phyloP scores from a whole-genome alignment of 2,113 vertebrate genomes.

The Grantiella picta region DNA sequence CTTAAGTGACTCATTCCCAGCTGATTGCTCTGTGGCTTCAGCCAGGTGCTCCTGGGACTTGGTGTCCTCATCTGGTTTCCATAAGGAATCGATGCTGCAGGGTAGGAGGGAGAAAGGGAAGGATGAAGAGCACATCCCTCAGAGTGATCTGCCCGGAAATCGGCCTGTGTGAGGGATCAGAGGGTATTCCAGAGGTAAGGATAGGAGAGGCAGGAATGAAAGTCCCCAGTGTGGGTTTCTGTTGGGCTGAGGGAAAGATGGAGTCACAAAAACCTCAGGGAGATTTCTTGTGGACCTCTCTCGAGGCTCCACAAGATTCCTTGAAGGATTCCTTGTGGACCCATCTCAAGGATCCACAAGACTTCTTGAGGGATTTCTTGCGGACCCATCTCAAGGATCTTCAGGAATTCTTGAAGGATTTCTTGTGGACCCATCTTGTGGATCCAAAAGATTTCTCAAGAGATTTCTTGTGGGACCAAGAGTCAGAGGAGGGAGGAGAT shows the following conservation, averaged over 20 bases:
- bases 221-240: not conserved
- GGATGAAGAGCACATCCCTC: not conserved
- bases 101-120: not conserved
- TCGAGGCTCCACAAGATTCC: not conserved
- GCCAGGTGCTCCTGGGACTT: slow-evolving; percentile 38
- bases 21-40: not conserved
- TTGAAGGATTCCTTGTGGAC: not conserved
- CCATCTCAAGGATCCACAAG: too few relatives aligned
- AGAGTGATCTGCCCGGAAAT: not conserved
- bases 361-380: too few relatives aligned
- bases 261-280: not conserved
- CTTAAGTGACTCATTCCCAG: slow-evolving; percentile 31
- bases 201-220: not conserved
- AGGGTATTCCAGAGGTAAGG: not conserved
- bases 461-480: not conserved
- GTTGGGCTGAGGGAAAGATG: not conserved
- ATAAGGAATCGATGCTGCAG: not conserved
- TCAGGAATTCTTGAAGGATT: not conserved
- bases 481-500: not conserved
- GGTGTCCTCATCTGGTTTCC: not conserved
- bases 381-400: too few relatives aligned
- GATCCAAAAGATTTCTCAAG: not conserved
- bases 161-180: not conserved
- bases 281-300: not conserved
- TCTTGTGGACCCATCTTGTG: not conserved